Percentiles rank a stretch among this genome's conserved stretches.
phyloP scores from a whole-genome alignment of 2,888 invertebrate genomes.

The Tipula unca region DNA sequence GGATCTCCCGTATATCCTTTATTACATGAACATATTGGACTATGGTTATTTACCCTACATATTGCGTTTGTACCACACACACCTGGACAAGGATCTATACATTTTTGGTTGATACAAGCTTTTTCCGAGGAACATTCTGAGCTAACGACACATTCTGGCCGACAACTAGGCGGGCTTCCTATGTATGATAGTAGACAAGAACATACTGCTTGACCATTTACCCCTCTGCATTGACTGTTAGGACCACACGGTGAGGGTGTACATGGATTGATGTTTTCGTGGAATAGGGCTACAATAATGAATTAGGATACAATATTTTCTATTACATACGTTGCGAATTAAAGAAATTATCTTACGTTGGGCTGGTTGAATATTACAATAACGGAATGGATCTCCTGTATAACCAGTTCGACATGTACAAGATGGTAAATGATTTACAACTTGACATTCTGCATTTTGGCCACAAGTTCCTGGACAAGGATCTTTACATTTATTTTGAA shows the following conservation, averaged over 20 bases:
- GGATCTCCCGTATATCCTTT: conserved; percentile 52
- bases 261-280: conserved; percentile 36
- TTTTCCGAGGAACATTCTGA: conserved; percentile 47
- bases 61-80: conserved; percentile 62
- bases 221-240: conserved; percentile 64
- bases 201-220: conserved; percentile 47
- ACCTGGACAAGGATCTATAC: conserved; percentile 60
- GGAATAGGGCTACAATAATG: conserved; percentile 36
- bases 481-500: conserved; percentile 64
- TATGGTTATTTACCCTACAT: conserved; percentile 60
- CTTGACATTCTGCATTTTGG: conserved; percentile 62
- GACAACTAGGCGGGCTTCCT: conserved; percentile 53
- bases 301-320: conserved; percentile 36
- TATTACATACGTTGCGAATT: too few species aligned
- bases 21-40: conserved; percentile 67
- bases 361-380: conserved; percentile 47
- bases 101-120: conserved; percentile 59
- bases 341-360: conserved; percentile 49
- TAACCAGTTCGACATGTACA: conserved; percentile 63
- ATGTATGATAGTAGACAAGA: conserved; percentile 50
- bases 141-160: conserved; percentile 49
- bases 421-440: conserved; percentile 59
- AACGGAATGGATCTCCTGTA: conserved; percentile 68
- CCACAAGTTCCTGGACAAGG: conserved; percentile 74
- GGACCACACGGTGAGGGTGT: conserved; percentile 63